Percentiles rank a stretch among this genome's conserved stretches.
These are phyloP conservation scores for Mantis religiosa DNA, from an alignment of 2,888 invertebrate species.

Conservation along the genomic window DNA sequence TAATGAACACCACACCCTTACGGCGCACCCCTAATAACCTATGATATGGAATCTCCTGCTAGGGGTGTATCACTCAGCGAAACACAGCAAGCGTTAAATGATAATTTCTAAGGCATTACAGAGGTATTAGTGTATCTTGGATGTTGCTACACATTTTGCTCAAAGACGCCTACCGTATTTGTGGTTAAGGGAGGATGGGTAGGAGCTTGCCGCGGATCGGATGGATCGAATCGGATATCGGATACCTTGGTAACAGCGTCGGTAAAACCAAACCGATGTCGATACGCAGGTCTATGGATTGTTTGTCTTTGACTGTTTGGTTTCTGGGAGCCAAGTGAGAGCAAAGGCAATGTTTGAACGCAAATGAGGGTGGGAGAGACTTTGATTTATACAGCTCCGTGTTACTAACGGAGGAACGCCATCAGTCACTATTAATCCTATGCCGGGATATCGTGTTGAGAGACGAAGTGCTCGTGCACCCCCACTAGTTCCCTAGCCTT, in stretches of 20 bases:
- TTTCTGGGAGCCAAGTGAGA: not conserved
- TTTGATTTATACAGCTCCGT: not conserved
- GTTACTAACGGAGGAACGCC: not conserved
- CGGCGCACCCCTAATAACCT: too few relatives aligned
- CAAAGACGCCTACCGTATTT: not conserved
- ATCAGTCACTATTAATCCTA: slow-evolving; percentile 3
- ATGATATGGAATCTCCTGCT: too few relatives aligned
- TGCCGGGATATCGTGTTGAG: not conserved
- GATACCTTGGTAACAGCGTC: not conserved
- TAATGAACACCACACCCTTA: too few relatives aligned
- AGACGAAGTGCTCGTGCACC: too few relatives aligned
- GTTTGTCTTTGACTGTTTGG: not conserved
- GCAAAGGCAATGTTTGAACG: not conserved
- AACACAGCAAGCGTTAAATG: too few relatives aligned
- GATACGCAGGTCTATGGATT: not conserved
- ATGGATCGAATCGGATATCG: not conserved
- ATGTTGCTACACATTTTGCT: not conserved
- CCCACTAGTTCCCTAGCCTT: too few relatives aligned
- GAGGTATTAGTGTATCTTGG: not conserved
- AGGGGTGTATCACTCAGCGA: too few relatives aligned
- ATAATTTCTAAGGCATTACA: not conserved
- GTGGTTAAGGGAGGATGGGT: not conserved
- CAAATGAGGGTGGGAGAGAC: not conserved
- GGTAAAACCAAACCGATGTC: not conserved
- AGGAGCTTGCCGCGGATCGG: not conserved